phyloP scores from a whole-genome alignment of 2,797 vertebrate genomes.

The Leptatherina wallacei region DNA sequence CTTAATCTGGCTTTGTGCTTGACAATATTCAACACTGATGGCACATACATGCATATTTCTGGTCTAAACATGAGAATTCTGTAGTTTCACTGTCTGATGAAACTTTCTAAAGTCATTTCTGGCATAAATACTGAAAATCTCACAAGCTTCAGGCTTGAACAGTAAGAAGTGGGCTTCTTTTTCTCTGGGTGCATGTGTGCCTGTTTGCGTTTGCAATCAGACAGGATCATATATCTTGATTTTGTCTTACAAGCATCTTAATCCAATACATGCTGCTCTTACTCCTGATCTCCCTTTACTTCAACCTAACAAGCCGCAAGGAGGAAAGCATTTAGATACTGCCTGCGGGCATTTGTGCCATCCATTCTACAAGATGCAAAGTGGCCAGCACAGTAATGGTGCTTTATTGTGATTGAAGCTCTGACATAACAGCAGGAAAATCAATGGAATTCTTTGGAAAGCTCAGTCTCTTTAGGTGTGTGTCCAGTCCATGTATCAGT shows the following conservation, averaged over 20 bases:
- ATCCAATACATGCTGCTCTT: conserved; percentile 62
- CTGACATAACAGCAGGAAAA: conserved; percentile 62
- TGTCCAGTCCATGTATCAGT: conserved; percentile 13
- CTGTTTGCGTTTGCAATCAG: conserved; percentile 37
- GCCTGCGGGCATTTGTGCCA: conserved; percentile 22
- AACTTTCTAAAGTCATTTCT: conserved; percentile 41
- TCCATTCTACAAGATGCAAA: conserved; percentile 55
- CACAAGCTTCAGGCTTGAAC: conserved; percentile 17
- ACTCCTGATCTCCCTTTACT: conserved; percentile 49
- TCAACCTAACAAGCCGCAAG: conserved; percentile 54
- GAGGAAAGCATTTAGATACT: conserved; percentile 48
- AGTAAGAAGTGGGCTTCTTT: conserved; percentile 22
- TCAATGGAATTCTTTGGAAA: conserved; percentile 67
- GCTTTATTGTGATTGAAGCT: conserved; percentile 74
- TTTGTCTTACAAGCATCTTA: conserved; percentile 55
- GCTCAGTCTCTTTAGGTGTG: conserved; percentile 33
- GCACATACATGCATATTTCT: conserved; percentile 22
- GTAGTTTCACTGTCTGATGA: conserved; percentile 47
- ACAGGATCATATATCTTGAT: conserved; percentile 64
- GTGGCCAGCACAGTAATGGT: conserved; percentile 67
- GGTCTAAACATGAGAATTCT: conserved; percentile 27
- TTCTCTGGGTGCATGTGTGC: conserved; percentile 13
- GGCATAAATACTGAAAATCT: conserved; percentile 15
- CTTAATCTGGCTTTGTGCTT: conserved; percentile 28
- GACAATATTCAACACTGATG: conserved; percentile 30